Evolutionary conservation across 2,797 vertebrate genomes (phyloP).

Genomic region (Ciconia nigra): DNA sequence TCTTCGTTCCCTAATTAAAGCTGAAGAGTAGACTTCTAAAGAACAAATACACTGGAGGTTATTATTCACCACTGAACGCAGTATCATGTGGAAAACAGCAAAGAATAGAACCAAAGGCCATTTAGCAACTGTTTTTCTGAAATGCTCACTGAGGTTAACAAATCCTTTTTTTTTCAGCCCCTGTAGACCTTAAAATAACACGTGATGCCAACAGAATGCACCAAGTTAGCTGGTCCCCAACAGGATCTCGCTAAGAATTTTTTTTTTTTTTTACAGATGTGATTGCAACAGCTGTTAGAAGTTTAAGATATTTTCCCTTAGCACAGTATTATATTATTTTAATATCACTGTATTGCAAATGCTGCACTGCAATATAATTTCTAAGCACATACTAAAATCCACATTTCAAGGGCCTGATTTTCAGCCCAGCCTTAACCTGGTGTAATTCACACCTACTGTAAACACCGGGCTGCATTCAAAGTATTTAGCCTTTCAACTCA

Average conservation of each 20-base stretch:
- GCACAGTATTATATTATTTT: neutral
- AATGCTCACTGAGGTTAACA: neutral
- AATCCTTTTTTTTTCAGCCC: neutral
- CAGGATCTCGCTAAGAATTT: neutral
- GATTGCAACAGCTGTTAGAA: neutral
- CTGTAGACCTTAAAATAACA: neutral
- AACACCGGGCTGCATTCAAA: neutral
- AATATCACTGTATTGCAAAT: neutral
- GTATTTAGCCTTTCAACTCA: neutral
- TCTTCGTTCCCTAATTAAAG: neutral
- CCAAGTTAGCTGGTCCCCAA: slow-evolving; percentile 28
- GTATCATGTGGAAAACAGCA: neutral
- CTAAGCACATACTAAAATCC: neutral
- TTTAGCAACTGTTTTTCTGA: neutral
- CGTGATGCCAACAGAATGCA: neutral
- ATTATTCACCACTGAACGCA: neutral
- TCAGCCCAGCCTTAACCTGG: neutral
- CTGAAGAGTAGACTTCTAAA: neutral
- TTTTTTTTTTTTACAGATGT: neutral
- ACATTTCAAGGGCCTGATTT: neutral
- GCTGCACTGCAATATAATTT: neutral
- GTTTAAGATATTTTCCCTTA: neutral
- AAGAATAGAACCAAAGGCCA: neutral
- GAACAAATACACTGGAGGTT: neutral
- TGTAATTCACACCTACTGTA: neutral